Conservation (phyloP, 2,113 vertebrate genomes). For the Xenotilapia longispinis region DNA sequence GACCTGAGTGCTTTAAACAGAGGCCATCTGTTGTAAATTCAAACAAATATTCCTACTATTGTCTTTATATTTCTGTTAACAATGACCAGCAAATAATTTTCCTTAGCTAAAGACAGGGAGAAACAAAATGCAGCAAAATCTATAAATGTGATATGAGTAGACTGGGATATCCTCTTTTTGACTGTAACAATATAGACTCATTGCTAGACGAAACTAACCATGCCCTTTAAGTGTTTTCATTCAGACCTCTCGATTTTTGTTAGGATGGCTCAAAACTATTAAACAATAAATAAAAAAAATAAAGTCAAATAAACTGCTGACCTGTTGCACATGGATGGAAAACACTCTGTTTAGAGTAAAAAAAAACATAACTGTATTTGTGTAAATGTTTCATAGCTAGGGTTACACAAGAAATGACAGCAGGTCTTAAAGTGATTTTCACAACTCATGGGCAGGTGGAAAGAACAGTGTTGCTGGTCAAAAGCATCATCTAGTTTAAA, state of each 20-base stretch:
- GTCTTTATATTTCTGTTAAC: conserved; percentile 9
- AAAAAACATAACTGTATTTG: neutral
- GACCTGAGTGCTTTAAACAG: conserved; percentile 63
- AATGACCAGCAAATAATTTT: conserved; percentile 11
- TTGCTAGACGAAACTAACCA: neutral
- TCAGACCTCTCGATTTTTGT: neutral
- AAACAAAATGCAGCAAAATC: neutral
- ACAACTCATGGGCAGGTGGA: neutral
- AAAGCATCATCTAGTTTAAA: conserved; percentile 4
- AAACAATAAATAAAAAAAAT: neutral
- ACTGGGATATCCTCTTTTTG: neutral
- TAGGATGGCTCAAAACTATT: neutral
- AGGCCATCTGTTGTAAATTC: conserved; percentile 44
- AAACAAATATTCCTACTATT: conserved; percentile 23
- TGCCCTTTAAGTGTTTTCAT: neutral
- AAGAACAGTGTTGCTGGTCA: conserved; percentile 53
- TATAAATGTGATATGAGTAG: neutral
- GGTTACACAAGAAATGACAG: conserved; percentile 2
- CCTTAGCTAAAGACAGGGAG: neutral
- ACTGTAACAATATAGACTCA: conserved; percentile 15
- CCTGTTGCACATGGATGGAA: neutral
- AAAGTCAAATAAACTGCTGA: neutral
- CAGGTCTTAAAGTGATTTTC: conserved; percentile 1
- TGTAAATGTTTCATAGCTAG: neutral
- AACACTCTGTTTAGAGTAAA: neutral